Evolutionary conservation across 2,797 vertebrate species (phyloP).

Genomic region (Denticeps clupeoides): DNA sequence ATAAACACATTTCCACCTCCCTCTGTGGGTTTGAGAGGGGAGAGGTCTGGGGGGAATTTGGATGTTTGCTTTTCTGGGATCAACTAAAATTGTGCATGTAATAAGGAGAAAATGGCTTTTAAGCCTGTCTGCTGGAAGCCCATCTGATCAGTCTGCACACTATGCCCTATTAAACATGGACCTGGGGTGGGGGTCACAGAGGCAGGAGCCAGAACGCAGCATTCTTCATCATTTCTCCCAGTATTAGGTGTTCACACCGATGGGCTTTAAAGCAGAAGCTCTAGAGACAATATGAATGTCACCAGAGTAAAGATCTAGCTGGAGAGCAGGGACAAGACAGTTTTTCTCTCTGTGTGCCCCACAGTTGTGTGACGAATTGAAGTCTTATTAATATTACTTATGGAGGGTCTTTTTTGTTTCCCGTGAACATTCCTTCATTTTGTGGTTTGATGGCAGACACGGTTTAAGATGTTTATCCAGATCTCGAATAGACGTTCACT

Average conservation of each 20-base stretch:
- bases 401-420: too few species aligned
- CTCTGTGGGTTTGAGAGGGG: too few species aligned
- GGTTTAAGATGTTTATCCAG: too few species aligned
- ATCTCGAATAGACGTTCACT: too few species aligned
- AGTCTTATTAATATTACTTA: too few species aligned
- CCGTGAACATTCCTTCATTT: too few species aligned
- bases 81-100: conserved; percentile 76
- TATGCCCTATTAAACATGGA: conserved; percentile 79
- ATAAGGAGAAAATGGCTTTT: conserved; percentile 79
- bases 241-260: too few species aligned
- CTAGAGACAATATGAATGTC: background rate
- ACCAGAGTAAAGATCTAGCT: background rate
- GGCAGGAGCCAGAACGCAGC: too few species aligned
- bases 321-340: background rate
- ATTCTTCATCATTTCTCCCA: too few species aligned
- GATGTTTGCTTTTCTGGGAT: conserved; percentile 70
- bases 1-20: too few species aligned
- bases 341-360: background rate
- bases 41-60: conserved; percentile 30
- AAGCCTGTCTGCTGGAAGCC: conserved; percentile 74
- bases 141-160: conserved; percentile 68
- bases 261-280: background rate
- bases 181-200: conserved; percentile 3
- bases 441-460: too few species aligned
- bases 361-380: too few species aligned